Base-by-base conservation (phyloP, 2,888 invertebrate genomes). In the Eristalis arbustorum region DNA sequence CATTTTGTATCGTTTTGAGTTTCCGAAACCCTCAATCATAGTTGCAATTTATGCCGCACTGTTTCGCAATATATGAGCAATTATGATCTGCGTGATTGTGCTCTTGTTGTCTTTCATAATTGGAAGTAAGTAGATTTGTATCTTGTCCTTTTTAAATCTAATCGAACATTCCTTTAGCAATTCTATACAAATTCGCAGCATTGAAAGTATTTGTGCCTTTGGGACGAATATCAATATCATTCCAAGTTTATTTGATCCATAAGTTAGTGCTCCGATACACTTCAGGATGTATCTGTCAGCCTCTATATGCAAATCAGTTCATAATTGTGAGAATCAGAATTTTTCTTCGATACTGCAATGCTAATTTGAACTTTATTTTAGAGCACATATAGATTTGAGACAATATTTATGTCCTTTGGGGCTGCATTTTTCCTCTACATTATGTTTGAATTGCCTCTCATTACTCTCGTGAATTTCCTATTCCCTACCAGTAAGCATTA, bases 41-140 rank as follows among this genome's bases (percentile, higher is more conserved):
- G 89, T 93, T 18, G 93, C 92, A 0, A 34, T 93, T 2, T 94
- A 93, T 88, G 92, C 93, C 71, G 91, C 92, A 0, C 56, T 92
- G 0, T 91, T 92, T 63, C 92, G 92, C 88, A 92, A 92, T 88
- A 40, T 92, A 2, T 93, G 92, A 90, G 90, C 91, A 8, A 37
- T 93, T 11, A 89, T 91, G 22, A 90, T 92, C 56, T 91, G 91
- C 3, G 88, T 90, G 0, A 89, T 89, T 6, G 82, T 92, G 1
- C 88, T 90, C 68, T 88, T 91, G 31, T 89, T 91, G 89, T 90
- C 90, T 67, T 88, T 89, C 14, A 91, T 91, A 88, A 75, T 91
- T 25, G 92, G 92, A 79, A 90, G 92, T 92, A 89, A 90, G 91
- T 89, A 10, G 6, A 49, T 49, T 49, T 5, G 6, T 1, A 14